Base-by-base conservation (phyloP, 2,888 invertebrate species). In the Helleia helle region DNA sequence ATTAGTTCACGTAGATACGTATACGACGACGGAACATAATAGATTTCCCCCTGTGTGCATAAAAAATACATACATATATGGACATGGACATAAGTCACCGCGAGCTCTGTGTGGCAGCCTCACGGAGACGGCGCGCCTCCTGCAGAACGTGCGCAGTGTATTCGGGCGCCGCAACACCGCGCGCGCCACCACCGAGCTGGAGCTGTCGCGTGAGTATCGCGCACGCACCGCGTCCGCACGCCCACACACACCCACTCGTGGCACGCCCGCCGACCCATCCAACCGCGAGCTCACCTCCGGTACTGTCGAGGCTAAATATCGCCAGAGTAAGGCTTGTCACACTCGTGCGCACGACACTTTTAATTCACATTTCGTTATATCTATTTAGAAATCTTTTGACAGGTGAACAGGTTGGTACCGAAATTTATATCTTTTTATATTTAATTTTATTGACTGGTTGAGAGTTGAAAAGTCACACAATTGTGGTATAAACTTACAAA, bases 121-220 rank as follows among this genome's bases (percentile, higher is more conserved):
- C 86, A 95, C 96, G 86, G 97, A 98, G 91, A 97, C 96, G 70
- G 96, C 97, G 77, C 91, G 97, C 65, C 90, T 98, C 74, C 91
- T 98, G 86, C 93, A 94, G 87, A 95, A 94, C 87, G 95, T 96
- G 59, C 93, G 94, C 87, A 95, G 92, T 87, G 95, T 96, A 76
- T 96, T 97, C 89, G 86, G 87, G 59, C 91, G 94, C 56, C 88
- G 92, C 71, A 90, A 93, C 52, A 87, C 90, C 80, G 87, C 93
- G 63, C 89, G 93, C 81, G 91, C 90, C 79, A 90, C 90, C 86
- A 88, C 91, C 85, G 96, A 96, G 80, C 90, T 96, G 74, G 96
- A 96, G 85, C 87, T 96, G 75, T 93, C 94, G 71, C 96, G 96
- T 96, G 91, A 96, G 95, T 95, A 89, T 62, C 48, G 26, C 48